Percentiles rank a stretch among this genome's conserved stretches.
Evolutionary conservation across 2,888 invertebrate species (phyloP).

Genomic region (Lacanobia wlatinum): DNA sequence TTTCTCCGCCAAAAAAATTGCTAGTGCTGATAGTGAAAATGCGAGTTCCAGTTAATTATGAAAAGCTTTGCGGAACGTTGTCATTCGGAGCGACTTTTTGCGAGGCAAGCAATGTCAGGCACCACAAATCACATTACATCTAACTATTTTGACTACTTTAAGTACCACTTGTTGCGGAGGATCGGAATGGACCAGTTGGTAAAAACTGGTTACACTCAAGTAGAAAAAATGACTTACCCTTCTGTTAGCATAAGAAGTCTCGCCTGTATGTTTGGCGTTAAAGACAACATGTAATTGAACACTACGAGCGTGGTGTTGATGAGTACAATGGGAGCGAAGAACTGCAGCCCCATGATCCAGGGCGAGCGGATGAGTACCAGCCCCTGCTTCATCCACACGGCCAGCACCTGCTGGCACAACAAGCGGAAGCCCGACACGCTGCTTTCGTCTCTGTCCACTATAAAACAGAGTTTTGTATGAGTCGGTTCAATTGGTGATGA

Average conservation of each 20-base stretch:
- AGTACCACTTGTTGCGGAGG: no score
- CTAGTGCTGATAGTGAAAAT: neutral
- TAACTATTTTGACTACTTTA: no score
- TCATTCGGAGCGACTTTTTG: neutral
- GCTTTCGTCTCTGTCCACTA: conserved; percentile 76
- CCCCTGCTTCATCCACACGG: conserved; percentile 92
- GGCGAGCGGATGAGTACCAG: conserved; percentile 93
- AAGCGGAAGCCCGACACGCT: conserved; percentile 77
- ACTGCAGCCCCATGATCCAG: conserved; percentile 92
- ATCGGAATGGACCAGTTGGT: neutral
- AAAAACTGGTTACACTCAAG: neutral
- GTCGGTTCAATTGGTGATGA: neutral
- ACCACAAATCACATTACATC: neutral
- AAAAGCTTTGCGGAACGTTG: neutral
- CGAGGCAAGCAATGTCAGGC: neutral
- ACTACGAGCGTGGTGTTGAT: conserved; percentile 91
- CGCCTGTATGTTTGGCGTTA: conserved; percentile 86
- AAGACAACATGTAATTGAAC: conserved; percentile 77
- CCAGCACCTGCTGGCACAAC: conserved; percentile 91
- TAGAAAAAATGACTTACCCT: conserved; percentile 70
- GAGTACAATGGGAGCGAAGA: conserved; percentile 93
- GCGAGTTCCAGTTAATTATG: neutral
- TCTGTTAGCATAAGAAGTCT: conserved; percentile 88
- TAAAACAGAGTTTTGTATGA: neutral
- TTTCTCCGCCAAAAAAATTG: neutral